Base-by-base conservation (phyloP, 1,140 invertebrate species). In the Drosophila kepulauana region DNA sequence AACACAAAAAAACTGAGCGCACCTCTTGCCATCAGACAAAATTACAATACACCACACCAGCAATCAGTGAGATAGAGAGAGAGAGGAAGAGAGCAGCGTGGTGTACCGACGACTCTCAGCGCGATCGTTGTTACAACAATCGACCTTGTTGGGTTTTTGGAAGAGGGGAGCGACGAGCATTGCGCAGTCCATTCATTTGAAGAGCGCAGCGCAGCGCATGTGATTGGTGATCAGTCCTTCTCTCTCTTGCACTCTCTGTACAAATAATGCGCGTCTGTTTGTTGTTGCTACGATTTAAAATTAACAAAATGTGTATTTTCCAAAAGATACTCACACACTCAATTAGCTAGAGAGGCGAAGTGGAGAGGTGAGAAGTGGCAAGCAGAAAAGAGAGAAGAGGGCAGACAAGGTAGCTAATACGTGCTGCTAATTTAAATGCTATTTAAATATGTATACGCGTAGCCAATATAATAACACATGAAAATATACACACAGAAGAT, bases 401-500 rank as follows among this genome's bases (percentile, higher is more conserved):
- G 6, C 35, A 30, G 28, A 16, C 28, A 15, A 64, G 16, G 46
- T 51, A 45, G 58, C 59, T 70, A 63, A 70, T 49, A 75, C 72
- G 72, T 70, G 72, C 67, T 75, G 72, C 58, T 75, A 57, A 75
- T 85, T 78, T 85, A 81, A 73, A 86, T 87, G 65, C 66, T 76
- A 59, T 70, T 57, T 64, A 58, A 54, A 66, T 51, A 69, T 79
- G 64, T 72, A 76, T 70, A 49, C 16, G 49, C 58, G 43, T 56
- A 69, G 57, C 46, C 41, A 71, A 70, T 63, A 67, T 78, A 56
- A 75, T 71, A 70, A 77, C 67, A 71, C 62, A 63, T 59, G 49
- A 76, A 70, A 61, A 67, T 78, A 80, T 80, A 79, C 77, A 79
- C 77, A 89, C 85, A 88, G 85, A 88, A 88, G 84, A 88, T 88